A percentile compares a stretch with the other conserved stretches of the same genome.
Evolutionary conservation across 1,140 invertebrate species (phyloP).

Genomic region (Rhyzopertha dominica): DNA sequence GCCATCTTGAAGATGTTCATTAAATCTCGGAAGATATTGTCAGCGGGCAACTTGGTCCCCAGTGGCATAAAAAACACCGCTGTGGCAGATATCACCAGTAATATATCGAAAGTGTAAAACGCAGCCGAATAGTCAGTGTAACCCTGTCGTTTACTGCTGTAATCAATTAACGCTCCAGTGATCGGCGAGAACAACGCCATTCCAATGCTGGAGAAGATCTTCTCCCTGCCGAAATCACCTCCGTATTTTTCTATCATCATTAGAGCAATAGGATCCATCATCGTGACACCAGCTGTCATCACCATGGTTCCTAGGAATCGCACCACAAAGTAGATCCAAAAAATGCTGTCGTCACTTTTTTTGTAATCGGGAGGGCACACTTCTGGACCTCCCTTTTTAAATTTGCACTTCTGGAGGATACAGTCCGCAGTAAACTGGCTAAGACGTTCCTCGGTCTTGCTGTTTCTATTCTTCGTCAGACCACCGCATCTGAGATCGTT

Average conservation of each 20-base stretch:
- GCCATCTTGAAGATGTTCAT: slow-evolving; percentile 68
- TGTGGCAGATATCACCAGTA: slow-evolving; percentile 62
- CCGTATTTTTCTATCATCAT: slow-evolving; percentile 75
- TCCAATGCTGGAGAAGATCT: slow-evolving; percentile 72
- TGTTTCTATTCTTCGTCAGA: slow-evolving; percentile 56
- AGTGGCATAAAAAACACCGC: slow-evolving; percentile 67
- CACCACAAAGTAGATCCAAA: slow-evolving; percentile 73
- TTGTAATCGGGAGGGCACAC: slow-evolving; percentile 69
- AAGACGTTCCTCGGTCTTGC: slow-evolving; percentile 49
- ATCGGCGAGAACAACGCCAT: slow-evolving; percentile 77
- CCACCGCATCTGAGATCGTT: slow-evolving; percentile 67
- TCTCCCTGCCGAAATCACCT: slow-evolving; percentile 73
- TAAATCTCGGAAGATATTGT: slow-evolving; percentile 64
- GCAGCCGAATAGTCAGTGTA: slow-evolving; percentile 74
- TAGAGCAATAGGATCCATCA: slow-evolving; percentile 77
- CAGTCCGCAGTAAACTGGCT: slow-evolving; percentile 49
- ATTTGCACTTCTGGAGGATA: slow-evolving; percentile 67
- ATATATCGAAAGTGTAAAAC: slow-evolving; percentile 68
- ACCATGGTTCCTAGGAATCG: slow-evolving; percentile 70
- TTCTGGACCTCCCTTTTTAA: slow-evolving; percentile 62
- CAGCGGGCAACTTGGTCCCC: slow-evolving; percentile 64
- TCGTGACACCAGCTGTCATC: slow-evolving; percentile 68
- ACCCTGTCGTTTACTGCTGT: slow-evolving; percentile 55
- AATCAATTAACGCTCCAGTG: slow-evolving; percentile 71
- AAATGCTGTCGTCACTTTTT: slow-evolving; percentile 66